Percentiles rank a stretch among this genome's conserved stretches.
Conservation (phyloP, 2,888 invertebrate species). For the Steinernema scapterisci region DNA sequence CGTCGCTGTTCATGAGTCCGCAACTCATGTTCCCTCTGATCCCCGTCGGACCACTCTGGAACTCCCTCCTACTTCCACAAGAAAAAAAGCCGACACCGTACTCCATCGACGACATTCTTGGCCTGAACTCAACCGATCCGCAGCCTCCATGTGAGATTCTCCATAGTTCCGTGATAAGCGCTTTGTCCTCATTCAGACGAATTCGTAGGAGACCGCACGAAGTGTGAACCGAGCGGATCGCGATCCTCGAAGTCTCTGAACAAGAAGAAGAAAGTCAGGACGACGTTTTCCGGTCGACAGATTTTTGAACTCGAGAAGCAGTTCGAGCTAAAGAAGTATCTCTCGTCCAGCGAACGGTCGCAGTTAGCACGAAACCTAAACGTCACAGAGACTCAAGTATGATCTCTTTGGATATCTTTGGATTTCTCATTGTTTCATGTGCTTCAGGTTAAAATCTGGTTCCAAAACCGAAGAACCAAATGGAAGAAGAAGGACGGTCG, state of each 20-base stretch:
- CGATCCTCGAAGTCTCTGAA: background rate
- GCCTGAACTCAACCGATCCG: background rate
- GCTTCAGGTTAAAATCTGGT: slow-evolving; percentile 85
- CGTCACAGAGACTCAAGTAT: slow-evolving; percentile 91
- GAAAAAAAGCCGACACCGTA: slow-evolving; percentile 24
- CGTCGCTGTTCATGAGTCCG: background rate
- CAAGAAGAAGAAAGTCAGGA: slow-evolving; percentile 79
- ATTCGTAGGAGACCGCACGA: background rate
- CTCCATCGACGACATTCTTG: slow-evolving; percentile 16
- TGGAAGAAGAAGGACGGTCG: slow-evolving; percentile 99
- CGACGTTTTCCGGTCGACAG: slow-evolving; percentile 86
- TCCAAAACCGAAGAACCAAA: slow-evolving; percentile 93
- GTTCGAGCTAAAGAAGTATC: slow-evolving; percentile 92
- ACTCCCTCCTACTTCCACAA: background rate
- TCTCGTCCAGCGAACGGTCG: slow-evolving; percentile 88
- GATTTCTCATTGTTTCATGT: no score
- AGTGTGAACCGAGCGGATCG: background rate
- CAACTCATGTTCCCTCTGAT: slow-evolving; percentile 13
- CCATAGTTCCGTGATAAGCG: no score
- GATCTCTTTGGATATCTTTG: background rate
- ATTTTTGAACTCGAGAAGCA: slow-evolving; percentile 84
- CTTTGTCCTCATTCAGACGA: background rate
- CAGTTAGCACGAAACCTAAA: slow-evolving; percentile 91
- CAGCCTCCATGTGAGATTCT: background rate
- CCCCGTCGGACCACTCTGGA: background rate